Percentiles rank a stretch among this genome's conserved stretches.
These are phyloP conservation scores for Hoplodrina blanda DNA, from an alignment of 2,888 invertebrate species.

Conservation along the genomic window DNA sequence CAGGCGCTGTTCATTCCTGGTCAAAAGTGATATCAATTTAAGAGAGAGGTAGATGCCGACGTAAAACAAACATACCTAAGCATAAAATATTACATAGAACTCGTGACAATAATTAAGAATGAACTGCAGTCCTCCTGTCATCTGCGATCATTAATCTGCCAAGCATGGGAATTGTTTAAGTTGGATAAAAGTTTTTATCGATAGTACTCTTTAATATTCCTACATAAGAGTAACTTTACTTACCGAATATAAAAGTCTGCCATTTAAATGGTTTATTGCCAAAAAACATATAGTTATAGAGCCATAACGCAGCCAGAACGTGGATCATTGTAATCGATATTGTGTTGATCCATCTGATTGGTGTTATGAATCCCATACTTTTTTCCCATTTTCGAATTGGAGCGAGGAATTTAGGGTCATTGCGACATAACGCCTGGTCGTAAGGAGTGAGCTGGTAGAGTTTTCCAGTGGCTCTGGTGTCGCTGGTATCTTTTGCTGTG, in stretches of 20 bases:
- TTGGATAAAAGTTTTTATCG: too few species aligned
- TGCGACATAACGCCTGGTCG: conserved; percentile 68
- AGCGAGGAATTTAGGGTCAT: conserved; percentile 72
- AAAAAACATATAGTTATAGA: conserved; percentile 72
- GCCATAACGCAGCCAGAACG: conserved; percentile 78
- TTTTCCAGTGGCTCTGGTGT: conserved; percentile 25
- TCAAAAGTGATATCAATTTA: too few species aligned
- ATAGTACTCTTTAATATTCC: not conserved
- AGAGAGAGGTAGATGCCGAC: too few species aligned
- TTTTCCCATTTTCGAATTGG: conserved; percentile 80
- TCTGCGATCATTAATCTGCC: too few species aligned
- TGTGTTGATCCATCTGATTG: conserved; percentile 92
- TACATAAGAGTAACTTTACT: conserved; percentile 73
- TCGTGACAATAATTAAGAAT: too few species aligned
- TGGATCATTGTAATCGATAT: conserved; percentile 87
- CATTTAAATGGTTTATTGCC: conserved; percentile 74
- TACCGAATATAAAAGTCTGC: conserved; percentile 91
- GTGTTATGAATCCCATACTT: conserved; percentile 88
- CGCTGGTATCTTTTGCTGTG: conserved; percentile 43
- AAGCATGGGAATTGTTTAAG: too few species aligned
- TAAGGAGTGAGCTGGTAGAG: conserved; percentile 60
- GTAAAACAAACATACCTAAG: too few species aligned
- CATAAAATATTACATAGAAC: too few species aligned
- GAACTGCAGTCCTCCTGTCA: too few species aligned
- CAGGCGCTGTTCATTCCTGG: too few species aligned